Evolutionary conservation across 2,113 vertebrate genomes (phyloP).

Genomic region (Nycticebus coucang): DNA sequence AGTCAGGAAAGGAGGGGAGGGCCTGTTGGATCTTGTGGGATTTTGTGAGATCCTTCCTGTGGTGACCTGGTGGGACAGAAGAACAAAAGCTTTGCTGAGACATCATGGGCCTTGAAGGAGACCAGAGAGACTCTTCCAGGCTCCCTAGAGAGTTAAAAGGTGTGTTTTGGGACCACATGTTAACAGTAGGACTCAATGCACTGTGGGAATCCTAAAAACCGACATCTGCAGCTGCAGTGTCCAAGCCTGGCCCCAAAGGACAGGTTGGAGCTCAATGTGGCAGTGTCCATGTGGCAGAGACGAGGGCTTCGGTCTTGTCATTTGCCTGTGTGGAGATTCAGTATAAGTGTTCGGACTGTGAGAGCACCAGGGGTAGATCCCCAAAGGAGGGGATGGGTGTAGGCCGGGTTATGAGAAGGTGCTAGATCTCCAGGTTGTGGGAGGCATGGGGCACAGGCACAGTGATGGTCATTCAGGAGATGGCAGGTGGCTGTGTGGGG

Average conservation of each 20-base stretch:
- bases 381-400: too few relatives aligned
- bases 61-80: not conserved
- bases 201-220: not conserved
- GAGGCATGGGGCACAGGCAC: not conserved
- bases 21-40: not conserved
- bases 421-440: accelerated
- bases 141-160: not conserved
- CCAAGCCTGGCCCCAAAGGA: not conserved
- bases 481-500: not conserved
- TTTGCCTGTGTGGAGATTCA: too few relatives aligned
- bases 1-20: not conserved
- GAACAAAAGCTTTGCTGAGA: not conserved
- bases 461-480: not conserved
- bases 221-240: accelerated
- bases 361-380: not conserved
- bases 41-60: not conserved
- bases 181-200: not conserved
- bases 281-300: not conserved
- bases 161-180: not conserved
- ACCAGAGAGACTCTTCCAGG: not conserved
- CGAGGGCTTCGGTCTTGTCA: not conserved
- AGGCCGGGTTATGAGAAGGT: not conserved
- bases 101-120: not conserved
- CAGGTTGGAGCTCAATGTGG: not conserved
- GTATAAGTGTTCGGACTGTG: too few relatives aligned